Percentiles rank a stretch among this genome's conserved stretches.
Evolutionary conservation across 2,113 vertebrate genomes (phyloP).

Genomic region (Todiramphus chloris): DNA sequence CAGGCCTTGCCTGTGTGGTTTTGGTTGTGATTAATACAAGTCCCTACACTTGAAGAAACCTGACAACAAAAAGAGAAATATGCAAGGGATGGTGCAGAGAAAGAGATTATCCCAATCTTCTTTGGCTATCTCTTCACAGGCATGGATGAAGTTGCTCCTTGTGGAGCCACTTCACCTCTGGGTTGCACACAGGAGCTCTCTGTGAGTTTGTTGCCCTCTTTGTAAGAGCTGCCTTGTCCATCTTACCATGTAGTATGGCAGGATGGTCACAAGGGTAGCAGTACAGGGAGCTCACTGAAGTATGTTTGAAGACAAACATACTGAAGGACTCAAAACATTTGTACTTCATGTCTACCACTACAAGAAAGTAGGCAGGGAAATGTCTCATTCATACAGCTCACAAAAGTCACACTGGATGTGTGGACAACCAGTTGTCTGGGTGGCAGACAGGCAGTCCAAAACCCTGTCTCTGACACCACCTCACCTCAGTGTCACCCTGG

Average conservation of each 20-base stretch:
- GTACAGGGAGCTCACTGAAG: not conserved
- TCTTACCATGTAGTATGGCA: fast-evolving
- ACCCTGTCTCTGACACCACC: not conserved
- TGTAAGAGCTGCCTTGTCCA: not conserved
- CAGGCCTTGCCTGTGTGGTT: not conserved
- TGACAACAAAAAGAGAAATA: not conserved
- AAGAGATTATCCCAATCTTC: not conserved
- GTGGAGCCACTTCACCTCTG: not conserved
- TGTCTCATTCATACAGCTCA: not conserved
- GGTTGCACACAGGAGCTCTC: not conserved
- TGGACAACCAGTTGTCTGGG: not conserved
- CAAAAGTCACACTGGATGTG: fast-evolving
- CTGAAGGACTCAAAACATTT: not conserved
- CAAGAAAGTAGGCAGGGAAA: not conserved
- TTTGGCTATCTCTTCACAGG: not conserved
- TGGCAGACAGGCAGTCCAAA: not conserved
- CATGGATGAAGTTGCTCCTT: not conserved
- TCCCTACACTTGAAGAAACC: not conserved
- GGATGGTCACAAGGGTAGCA: not conserved
- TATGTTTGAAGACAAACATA: not conserved
- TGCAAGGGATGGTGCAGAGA: not conserved
- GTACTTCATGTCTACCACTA: not conserved
- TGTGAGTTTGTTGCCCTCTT: not conserved
- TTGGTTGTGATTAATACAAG: not conserved
- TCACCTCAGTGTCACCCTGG: not conserved